These are phyloP conservation scores for Uropsilus gracilis DNA, from an alignment of 2,113 vertebrate species.

Conservation along the genomic window DNA sequence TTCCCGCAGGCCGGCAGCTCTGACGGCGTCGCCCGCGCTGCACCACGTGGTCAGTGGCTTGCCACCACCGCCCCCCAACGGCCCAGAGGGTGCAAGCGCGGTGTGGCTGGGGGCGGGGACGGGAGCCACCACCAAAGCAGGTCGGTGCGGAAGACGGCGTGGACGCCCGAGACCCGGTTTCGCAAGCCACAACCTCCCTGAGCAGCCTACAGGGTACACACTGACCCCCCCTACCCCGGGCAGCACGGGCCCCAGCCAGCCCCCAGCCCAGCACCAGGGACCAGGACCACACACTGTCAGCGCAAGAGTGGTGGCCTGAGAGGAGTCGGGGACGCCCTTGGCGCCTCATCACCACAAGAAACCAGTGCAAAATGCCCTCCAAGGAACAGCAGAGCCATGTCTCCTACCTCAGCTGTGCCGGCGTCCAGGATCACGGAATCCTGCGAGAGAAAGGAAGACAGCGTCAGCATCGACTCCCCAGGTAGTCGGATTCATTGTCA, in stretches of 20 bases:
- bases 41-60: no score
- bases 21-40: background rate
- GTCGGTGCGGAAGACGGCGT: background rate
- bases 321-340: no score
- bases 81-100: no score
- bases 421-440: slow-evolving; percentile 73
- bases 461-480: slow-evolving; percentile 83
- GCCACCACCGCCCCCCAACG: no score
- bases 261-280: background rate
- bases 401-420: slow-evolving; percentile 83
- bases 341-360: background rate
- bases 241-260: background rate
- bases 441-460: slow-evolving; percentile 83
- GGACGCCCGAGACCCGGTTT: background rate
- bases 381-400: slow-evolving; percentile 19
- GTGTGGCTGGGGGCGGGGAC: no score
- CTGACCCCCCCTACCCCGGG: no score
- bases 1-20: background rate
- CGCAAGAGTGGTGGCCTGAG: accelerated
- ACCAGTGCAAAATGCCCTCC: background rate
- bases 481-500: slow-evolving; percentile 83
- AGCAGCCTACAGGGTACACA: background rate
- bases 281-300: background rate
- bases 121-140: no score
- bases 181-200: background rate